Evolutionary conservation across 2,113 vertebrate species (phyloP).

Genomic region (Bos taurus): DNA sequence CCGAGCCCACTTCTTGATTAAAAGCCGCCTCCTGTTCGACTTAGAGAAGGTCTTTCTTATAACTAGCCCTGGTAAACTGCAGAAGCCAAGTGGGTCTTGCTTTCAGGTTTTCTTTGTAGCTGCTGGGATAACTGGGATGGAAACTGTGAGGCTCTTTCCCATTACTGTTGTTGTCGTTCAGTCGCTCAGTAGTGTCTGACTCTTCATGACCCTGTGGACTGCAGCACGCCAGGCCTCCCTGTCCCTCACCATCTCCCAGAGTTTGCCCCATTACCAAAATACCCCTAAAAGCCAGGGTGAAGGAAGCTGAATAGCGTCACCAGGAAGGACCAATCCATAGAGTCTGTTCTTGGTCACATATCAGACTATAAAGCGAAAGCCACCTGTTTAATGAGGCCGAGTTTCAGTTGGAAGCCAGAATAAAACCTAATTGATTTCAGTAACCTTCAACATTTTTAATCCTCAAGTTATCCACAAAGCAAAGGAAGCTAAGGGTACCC

Average conservation of each 20-base stretch:
- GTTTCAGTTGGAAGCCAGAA: background rate
- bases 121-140: background rate
- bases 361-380: background rate
- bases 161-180: background rate
- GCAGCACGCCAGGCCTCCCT: background rate
- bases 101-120: background rate
- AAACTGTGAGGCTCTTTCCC: fast-evolving
- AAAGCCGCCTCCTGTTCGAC: background rate
- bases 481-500: background rate
- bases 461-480: background rate
- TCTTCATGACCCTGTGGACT: background rate
- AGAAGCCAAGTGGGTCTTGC: background rate
- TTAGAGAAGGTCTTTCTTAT: background rate
- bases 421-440: background rate
- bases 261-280: background rate
- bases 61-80: background rate
- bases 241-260: background rate
- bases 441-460: background rate
- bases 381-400: background rate
- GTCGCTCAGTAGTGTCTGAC: fast-evolving
- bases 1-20: background rate
- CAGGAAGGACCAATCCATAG: background rate
- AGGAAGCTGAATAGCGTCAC: too few relatives aligned
- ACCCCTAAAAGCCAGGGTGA: background rate
- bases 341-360: background rate